Evolutionary conservation across 2,888 invertebrate species (phyloP).

Genomic region (Caenorhabditis zanzibari): DNA sequence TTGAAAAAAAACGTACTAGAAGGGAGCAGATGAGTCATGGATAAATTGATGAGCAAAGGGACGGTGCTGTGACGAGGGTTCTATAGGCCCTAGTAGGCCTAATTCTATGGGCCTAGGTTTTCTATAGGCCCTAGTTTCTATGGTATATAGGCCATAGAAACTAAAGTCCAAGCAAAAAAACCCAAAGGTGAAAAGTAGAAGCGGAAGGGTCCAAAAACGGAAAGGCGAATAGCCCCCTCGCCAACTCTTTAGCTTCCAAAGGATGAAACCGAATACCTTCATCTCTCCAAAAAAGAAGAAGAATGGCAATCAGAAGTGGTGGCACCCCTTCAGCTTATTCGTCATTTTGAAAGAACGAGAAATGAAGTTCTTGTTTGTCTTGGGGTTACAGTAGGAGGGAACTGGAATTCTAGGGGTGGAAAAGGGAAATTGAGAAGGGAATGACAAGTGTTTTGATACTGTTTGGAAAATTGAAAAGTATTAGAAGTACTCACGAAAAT

Average conservation of each 20-base stretch:
- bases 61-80: too few species aligned
- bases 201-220: neutral
- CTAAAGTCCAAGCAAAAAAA: neutral
- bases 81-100: too few species aligned
- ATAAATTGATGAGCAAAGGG: too few species aligned
- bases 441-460: neutral
- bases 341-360: neutral
- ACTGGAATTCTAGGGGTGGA: neutral
- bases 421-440: too few species aligned
- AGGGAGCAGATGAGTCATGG: neutral
- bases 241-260: constrained; percentile 5
- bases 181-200: constrained; percentile 19
- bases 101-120: too few species aligned
- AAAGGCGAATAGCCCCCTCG: constrained; percentile 10
- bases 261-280: constrained; percentile 54
- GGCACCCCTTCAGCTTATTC: constrained; percentile 7
- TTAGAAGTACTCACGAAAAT: too few species aligned
- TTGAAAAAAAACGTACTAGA: neutral
- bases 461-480: too few species aligned
- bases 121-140: too few species aligned
- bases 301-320: constrained; percentile 43
- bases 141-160: too few species aligned
- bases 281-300: neutral
- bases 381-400: neutral
- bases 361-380: neutral